Evolutionary conservation across 2,113 vertebrate genomes (phyloP), one percentile per base, ranked within the genome.

Genomic region (Phainopepla nitens): DNA sequence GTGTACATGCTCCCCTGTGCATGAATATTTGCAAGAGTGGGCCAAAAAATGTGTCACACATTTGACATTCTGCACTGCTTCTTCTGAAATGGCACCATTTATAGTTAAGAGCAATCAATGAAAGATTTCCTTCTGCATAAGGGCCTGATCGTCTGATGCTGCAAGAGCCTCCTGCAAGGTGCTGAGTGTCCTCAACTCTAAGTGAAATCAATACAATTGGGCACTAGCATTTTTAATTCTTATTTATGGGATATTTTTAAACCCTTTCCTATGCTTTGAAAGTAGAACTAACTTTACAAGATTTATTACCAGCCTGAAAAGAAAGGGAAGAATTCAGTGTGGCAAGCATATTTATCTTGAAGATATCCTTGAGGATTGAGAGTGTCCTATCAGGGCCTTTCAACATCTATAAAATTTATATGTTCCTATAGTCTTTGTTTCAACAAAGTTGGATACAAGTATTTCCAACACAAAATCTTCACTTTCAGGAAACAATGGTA

Each of bases 91-190:
- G 65, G 79, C 66, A 93, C 62, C 86, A 50, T 96, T 97, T 96
- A 91, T 16, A 88, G 93, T 89, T 94, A 91, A 96, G 94, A 97
- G 96, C 95, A 96, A 97, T 97, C 93, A 97, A 82, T 87, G 88
- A 79, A 85, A 91, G 44, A 85, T 95, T 96, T 97, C 65, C 61
- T 93, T 96, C 90, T 93, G 57, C 91, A 62, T 42, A 97, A 97
- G 95, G 86, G 35, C 78, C 66, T 94, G 83, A 92, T 96, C 81
- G 5, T 94, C 92, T 93, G 90, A 95, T 90, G 76, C 79, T 91
- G 91, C 70, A 94, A 97, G 94, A 89, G 86, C 82, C 89, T 97
- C 95, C 95, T 93, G 94, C 91, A 86, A 96, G 86, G 90, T 93
- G 86, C 78, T 88, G 90, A 97, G 95, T 93, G 70, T 91, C 93